Evolutionary conservation across 1,140 invertebrate species (phyloP).

Genomic region (Leptinotarsa lineolata): DNA sequence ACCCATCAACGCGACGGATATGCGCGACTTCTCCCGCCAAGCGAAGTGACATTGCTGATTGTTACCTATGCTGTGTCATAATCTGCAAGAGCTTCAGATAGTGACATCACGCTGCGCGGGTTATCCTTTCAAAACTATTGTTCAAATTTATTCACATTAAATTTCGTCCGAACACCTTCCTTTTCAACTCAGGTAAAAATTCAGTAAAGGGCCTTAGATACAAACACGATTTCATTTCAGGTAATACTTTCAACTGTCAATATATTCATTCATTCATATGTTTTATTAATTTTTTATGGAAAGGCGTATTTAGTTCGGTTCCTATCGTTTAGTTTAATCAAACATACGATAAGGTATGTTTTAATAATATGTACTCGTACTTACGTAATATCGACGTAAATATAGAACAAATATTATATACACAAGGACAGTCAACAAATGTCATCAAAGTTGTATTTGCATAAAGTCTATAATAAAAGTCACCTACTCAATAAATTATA

Average conservation of each 20-base stretch:
- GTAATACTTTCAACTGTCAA: not conserved
- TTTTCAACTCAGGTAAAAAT: slow-evolving; percentile 1
- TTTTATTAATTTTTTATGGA: not conserved
- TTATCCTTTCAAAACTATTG: too few species aligned
- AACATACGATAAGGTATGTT: not conserved
- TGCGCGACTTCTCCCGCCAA: too few species aligned
- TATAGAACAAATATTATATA: not conserved
- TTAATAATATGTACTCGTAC: not conserved
- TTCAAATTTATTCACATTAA: too few species aligned
- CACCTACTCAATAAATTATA: too few species aligned
- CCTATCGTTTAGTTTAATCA: not conserved
- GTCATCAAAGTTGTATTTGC: not conserved
- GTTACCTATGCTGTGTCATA: too few species aligned
- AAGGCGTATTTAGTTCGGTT: not conserved
- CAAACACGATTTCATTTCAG: slow-evolving; percentile 7
- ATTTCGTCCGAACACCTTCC: not conserved
- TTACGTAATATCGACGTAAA: not conserved
- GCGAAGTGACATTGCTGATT: too few species aligned
- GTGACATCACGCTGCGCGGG: too few species aligned
- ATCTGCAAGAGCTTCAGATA: too few species aligned
- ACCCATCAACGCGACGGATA: too few species aligned
- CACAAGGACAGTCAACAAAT: not conserved
- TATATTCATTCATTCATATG: not conserved
- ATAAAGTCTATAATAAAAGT: not conserved
- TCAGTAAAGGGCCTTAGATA: not conserved